Evolutionary conservation across 1,140 invertebrate species (phyloP), one percentile per base, ranked within the genome.

Genomic region (Microvelia longipes): DNA sequence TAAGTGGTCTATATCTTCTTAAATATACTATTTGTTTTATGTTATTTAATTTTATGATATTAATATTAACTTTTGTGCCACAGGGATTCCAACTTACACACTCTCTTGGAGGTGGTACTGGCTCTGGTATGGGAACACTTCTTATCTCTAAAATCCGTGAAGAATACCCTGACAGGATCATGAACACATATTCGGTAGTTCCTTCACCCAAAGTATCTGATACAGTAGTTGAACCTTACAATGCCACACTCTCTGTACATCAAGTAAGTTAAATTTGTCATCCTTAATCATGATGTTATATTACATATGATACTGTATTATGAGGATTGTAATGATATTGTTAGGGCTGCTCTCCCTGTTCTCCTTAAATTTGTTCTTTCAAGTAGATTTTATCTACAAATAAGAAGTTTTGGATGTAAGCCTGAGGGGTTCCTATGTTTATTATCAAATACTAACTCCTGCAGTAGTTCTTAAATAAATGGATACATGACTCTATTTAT

Each of bases 141-240:
- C 82, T 94, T 28, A 88, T 96, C 71, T 93, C 85, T 15, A 91
- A 91, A 79, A 92, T 93, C 74, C 83, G 90, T 63, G 91, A 93
- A 78, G 91, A 93, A 80, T 93, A 92, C 77, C 90, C 94, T 1
- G 93, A 96, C 82, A 85, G 94, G 78, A 96, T 96, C 71, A 94
- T 96, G 87, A 89, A 90, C 78, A 92, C 92, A 26, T 96, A 93
- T 80, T 93, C 90, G 2, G 91, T 96, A 67, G 89, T 96, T 64
- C 93, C 93, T 29, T 94, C 92, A 27, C 91, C 93, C 2, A 93
- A 93, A 80, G 92, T 91, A 68, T 70, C 62, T 1, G 1, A 2
- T 29, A 35, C 65, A 14, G n/a, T 67, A 50, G 91, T 94, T 29
- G 92, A 94, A 80, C 92, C 92, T 2, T 94, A 94, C 81, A 94